Evolutionary conservation across 2,113 vertebrate species (phyloP).

Genomic region (Ramphastos sulfuratus): DNA sequence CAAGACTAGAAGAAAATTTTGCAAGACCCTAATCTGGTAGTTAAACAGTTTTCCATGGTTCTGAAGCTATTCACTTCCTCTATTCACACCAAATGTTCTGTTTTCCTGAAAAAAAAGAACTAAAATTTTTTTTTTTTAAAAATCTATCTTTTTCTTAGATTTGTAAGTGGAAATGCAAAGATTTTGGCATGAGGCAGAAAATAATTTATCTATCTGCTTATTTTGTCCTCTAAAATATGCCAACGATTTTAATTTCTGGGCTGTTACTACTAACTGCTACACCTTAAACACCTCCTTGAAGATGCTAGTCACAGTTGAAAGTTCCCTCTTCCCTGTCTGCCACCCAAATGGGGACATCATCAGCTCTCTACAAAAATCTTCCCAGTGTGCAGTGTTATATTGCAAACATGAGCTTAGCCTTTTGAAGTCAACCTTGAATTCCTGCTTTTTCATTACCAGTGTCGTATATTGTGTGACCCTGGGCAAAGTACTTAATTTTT

Average conservation of each 20-base stretch:
- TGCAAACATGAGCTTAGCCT: not conserved
- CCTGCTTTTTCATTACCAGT: not conserved
- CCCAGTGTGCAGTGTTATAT: not conserved
- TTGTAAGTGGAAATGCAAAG: not conserved
- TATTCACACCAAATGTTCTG: not conserved
- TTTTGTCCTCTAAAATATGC: not conserved
- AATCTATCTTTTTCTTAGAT: not conserved
- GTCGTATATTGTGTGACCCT: not conserved
- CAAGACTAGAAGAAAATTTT: not conserved
- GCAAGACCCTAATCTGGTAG: not conserved
- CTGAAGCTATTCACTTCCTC: not conserved
- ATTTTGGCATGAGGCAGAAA: not conserved
- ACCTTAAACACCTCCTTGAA: not conserved
- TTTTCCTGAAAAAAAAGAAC: too few relatives aligned
- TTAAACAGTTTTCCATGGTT: too few relatives aligned
- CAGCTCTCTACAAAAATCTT: not conserved
- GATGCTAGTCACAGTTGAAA: not conserved
- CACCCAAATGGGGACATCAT: not conserved
- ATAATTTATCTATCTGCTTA: not conserved
- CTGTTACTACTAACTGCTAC: not conserved
- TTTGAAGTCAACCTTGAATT: not conserved
- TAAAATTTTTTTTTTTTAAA: too few relatives aligned
- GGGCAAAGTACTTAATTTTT: slow-evolving; percentile 21
- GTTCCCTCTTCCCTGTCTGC: not conserved
- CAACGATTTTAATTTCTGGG: not conserved